phyloP scores from a whole-genome alignment of 2,888 invertebrate species.

The Danaus chrysippus region DNA sequence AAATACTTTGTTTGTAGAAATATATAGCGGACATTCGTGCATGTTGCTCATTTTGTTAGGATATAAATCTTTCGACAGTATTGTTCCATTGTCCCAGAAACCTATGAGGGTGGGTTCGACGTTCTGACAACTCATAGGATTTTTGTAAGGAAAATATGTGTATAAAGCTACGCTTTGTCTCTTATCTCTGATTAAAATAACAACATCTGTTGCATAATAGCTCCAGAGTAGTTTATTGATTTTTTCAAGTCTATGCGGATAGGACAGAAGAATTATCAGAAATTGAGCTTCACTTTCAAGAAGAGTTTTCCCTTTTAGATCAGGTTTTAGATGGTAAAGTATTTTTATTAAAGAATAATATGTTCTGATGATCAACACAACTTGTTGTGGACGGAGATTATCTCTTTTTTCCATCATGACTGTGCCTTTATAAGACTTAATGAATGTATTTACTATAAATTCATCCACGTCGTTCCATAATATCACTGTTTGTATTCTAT shows the following conservation, averaged over 20 bases:
- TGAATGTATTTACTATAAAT: slow-evolving; percentile 42
- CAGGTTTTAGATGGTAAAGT: slow-evolving; percentile 46
- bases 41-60: slow-evolving; percentile 58
- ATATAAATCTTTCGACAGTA: slow-evolving; percentile 39
- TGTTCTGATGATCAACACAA: slow-evolving; percentile 50
- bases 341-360: slow-evolving; percentile 49
- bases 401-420: slow-evolving; percentile 48
- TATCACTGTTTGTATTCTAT: slow-evolving; percentile 44
- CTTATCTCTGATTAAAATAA: slow-evolving; percentile 42
- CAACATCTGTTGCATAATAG: slow-evolving; percentile 48
- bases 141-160: slow-evolving; percentile 56
- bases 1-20: slow-evolving; percentile 58
- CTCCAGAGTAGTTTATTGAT: slow-evolving; percentile 53
- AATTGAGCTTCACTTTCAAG: slow-evolving; percentile 50
- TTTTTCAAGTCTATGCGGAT: slow-evolving; percentile 43
- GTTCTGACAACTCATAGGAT: slow-evolving; percentile 51
- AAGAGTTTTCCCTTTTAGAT: slow-evolving; percentile 52
- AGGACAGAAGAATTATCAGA: slow-evolving; percentile 46
- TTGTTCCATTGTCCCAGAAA: slow-evolving; percentile 38
- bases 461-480: slow-evolving; percentile 47
- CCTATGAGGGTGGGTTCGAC: slow-evolving; percentile 46
- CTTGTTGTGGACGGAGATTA: slow-evolving; percentile 45
- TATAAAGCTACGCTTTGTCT: slow-evolving; percentile 42
- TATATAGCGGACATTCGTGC: slow-evolving; percentile 57
- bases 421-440: slow-evolving; percentile 48